These are phyloP conservation scores for Battus philenor DNA, from an alignment of 1,140 invertebrate species.

Conservation along the genomic window DNA sequence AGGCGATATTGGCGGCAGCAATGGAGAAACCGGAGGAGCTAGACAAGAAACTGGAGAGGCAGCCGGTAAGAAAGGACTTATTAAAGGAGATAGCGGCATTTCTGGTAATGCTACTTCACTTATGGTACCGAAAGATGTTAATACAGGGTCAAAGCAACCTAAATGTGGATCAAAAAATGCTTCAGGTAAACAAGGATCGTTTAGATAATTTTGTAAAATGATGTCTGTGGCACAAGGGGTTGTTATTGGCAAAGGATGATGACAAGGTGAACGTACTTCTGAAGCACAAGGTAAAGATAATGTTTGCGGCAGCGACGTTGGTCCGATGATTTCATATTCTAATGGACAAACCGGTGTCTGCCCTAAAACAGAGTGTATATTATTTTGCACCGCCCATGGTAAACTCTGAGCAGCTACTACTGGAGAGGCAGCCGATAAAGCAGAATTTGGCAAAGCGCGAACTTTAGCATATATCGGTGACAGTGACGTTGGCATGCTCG, in stretches of 20 bases:
- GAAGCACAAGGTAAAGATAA: background rate
- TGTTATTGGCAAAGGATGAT: background rate
- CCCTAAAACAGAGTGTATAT: background rate
- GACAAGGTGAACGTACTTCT: background rate
- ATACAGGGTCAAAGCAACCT: constrained; percentile 30
- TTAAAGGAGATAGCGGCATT: constrained; percentile 15
- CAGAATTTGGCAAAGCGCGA: background rate
- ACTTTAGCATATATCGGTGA: background rate
- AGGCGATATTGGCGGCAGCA: constrained; percentile 22
- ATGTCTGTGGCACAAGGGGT: background rate
- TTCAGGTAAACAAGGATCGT: constrained; percentile 1
- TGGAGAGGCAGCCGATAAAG: background rate
- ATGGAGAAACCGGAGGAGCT: constrained; percentile 21
- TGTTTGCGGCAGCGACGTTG: background rate
- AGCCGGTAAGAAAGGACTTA: constrained; percentile 27
- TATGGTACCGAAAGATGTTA: constrained; percentile 25
- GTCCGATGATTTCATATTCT: constrained; percentile 1
- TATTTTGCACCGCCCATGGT: background rate
- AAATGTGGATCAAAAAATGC: constrained; percentile 21
- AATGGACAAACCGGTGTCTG: background rate
- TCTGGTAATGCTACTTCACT: constrained; percentile 14
- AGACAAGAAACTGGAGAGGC: constrained; percentile 30
- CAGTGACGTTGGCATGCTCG: background rate
- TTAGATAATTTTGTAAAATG: constrained; percentile 3
- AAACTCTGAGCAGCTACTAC: background rate